Conservation (phyloP, 2,797 vertebrate species). For the Intellagama lesueurii region DNA sequence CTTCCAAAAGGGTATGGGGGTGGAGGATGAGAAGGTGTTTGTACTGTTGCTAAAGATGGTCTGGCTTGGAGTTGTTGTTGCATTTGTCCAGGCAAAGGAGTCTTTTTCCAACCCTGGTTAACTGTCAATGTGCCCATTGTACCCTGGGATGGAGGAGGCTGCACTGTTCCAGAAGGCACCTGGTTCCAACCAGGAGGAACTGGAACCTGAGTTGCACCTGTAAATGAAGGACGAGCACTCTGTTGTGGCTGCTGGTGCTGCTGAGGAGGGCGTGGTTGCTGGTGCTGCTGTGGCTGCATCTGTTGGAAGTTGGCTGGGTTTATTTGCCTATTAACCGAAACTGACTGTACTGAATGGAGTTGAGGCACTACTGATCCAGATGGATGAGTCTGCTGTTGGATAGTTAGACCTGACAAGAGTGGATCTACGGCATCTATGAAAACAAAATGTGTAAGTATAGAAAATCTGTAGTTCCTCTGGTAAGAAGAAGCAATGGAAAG, state of each 20-base stretch:
- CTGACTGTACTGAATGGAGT: slow-evolving; percentile 91
- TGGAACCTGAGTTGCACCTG: slow-evolving; percentile 90
- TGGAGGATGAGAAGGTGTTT: slow-evolving; percentile 96
- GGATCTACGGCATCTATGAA: slow-evolving; percentile 91
- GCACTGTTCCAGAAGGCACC: slow-evolving; percentile 90
- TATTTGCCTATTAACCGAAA: slow-evolving; percentile 89
- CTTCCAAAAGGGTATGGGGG: slow-evolving; percentile 98
- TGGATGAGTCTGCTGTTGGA: slow-evolving; percentile 88
- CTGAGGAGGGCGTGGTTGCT: slow-evolving; percentile 88
- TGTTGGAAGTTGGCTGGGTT: slow-evolving; percentile 90
- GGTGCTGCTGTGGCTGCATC: slow-evolving; percentile 86
- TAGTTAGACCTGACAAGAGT: slow-evolving; percentile 89
- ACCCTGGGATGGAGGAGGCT: slow-evolving; percentile 88
- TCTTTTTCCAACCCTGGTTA: slow-evolving; percentile 92
- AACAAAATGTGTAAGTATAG: slow-evolving; percentile 66
- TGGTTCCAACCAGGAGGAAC: slow-evolving; percentile 95
- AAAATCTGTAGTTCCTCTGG: slow-evolving; percentile 21
- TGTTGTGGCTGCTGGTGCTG: slow-evolving; percentile 88
- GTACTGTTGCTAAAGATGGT: slow-evolving; percentile 92
- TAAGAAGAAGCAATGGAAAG: not conserved
- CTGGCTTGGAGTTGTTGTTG: slow-evolving; percentile 86
- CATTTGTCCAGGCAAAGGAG: slow-evolving; percentile 89
- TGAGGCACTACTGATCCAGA: slow-evolving; percentile 90
- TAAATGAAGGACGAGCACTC: slow-evolving; percentile 90
- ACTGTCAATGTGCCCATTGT: slow-evolving; percentile 81